Evolutionary conservation across 2,888 invertebrate genomes (phyloP).

Genomic region (Gastracanthus pulcherrimus): DNA sequence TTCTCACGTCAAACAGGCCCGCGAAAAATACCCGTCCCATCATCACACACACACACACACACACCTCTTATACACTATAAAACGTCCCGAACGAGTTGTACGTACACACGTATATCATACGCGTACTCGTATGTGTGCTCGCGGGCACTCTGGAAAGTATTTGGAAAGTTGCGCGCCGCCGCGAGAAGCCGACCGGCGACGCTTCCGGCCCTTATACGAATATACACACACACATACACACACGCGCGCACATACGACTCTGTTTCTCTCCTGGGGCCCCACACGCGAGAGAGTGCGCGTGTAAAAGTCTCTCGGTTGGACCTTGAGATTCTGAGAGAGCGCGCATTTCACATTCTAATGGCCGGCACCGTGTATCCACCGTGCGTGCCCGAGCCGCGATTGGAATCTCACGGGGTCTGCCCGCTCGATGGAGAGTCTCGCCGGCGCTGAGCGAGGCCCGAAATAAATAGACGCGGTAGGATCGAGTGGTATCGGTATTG

Average conservation of each 20-base stretch:
- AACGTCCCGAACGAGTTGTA: too few species aligned
- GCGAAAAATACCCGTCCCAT: too few species aligned
- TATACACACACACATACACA: background rate
- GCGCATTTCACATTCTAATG: slow-evolving; percentile 46
- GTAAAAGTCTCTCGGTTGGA: slow-evolving; percentile 6
- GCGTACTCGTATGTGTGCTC: slow-evolving; percentile 48
- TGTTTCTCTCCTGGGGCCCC: background rate
- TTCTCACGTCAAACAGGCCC: background rate
- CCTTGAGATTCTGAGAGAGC: slow-evolving; percentile 1
- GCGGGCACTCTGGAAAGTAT: slow-evolving; percentile 60
- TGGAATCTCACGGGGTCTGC: background rate
- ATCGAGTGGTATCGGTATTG: too few species aligned
- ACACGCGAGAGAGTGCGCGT: too few species aligned
- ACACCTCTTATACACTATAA: too few species aligned
- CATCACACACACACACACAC: background rate
- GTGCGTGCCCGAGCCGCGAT: background rate
- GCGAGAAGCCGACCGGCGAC: slow-evolving; percentile 19
- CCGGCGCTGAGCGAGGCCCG: background rate
- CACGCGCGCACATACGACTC: too few species aligned
- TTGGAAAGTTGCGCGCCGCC: slow-evolving; percentile 59
- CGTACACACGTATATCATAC: background rate
- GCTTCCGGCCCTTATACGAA: slow-evolving; percentile 46
- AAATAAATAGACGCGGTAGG: too few species aligned
- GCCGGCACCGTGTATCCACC: background rate
- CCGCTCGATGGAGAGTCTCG: too few species aligned